Evolutionary conservation across 2,113 vertebrate genomes (phyloP).

Genomic region (Capra hircus): DNA sequence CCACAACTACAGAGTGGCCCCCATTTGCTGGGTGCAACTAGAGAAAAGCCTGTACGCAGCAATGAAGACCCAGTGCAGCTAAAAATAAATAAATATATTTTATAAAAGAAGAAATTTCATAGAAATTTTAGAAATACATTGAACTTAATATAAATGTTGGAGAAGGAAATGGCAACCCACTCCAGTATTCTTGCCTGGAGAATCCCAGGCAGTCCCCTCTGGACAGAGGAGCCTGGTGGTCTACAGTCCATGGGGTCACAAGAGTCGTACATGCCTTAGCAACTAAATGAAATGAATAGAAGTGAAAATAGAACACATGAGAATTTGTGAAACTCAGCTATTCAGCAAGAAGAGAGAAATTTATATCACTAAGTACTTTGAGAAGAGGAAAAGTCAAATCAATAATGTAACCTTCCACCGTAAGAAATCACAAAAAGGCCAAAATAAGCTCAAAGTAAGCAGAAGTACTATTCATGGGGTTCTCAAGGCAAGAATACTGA

Average conservation of each 20-base stretch:
- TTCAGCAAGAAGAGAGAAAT: background rate
- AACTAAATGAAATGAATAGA: background rate
- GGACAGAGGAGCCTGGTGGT: background rate
- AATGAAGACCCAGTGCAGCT: background rate
- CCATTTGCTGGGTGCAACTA: background rate
- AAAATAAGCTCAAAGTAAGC: background rate
- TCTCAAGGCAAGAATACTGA: background rate
- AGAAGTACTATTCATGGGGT: background rate
- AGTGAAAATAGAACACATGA: background rate
- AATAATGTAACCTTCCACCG: background rate
- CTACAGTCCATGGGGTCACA: background rate
- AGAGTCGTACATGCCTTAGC: background rate
- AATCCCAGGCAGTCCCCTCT: background rate
- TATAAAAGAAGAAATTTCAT: background rate
- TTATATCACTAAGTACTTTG: background rate
- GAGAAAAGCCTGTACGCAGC: background rate
- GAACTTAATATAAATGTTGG: background rate
- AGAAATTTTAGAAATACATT: background rate
- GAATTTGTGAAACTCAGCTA: background rate
- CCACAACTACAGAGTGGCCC: background rate
- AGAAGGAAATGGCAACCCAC: background rate
- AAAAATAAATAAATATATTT: background rate
- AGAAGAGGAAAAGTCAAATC: background rate
- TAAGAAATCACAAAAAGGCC: background rate
- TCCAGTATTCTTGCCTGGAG: background rate